phyloP scores from a whole-genome alignment of 2,797 vertebrate species.

The Hydrocynus forskahlii region DNA sequence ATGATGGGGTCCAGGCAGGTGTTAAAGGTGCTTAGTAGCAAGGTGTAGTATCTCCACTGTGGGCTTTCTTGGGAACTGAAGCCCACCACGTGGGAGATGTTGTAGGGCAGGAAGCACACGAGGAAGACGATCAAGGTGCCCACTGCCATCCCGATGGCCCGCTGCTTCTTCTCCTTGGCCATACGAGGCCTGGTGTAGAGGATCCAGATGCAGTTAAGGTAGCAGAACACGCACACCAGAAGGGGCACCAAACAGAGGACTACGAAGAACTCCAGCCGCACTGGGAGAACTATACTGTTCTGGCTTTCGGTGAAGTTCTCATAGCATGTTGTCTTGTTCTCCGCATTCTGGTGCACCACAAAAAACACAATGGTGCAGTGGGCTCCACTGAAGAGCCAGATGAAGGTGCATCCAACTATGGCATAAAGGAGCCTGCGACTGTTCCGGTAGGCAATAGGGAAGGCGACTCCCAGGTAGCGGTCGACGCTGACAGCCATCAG shows the following conservation, averaged over 20 bases:
- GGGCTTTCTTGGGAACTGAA: slow-evolving; percentile 65
- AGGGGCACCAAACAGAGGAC: slow-evolving; percentile 79
- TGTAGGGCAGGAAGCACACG: slow-evolving; percentile 82
- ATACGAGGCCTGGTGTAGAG: slow-evolving; percentile 73
- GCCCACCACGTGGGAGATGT: slow-evolving; percentile 77
- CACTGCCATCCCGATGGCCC: slow-evolving; percentile 79
- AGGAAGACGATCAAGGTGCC: slow-evolving; percentile 80
- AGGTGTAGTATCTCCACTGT: slow-evolving; percentile 74
- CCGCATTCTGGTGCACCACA: slow-evolving; percentile 42
- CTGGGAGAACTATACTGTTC: slow-evolving; percentile 65
- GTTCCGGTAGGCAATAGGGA: slow-evolving; percentile 75
- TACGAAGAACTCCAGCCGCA: slow-evolving; percentile 77
- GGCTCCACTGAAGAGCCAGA: slow-evolving; percentile 64
- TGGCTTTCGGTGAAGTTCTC: slow-evolving; percentile 71
- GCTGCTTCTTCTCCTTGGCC: slow-evolving; percentile 72
- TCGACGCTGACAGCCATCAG: slow-evolving; percentile 82
- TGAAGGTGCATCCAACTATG: slow-evolving; percentile 37
- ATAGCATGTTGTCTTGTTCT: slow-evolving; percentile 68
- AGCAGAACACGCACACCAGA: slow-evolving; percentile 77
- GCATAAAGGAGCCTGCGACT: slow-evolving; percentile 63
- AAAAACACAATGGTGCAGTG: slow-evolving; percentile 66
- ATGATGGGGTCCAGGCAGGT: slow-evolving; percentile 84
- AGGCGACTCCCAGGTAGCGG: slow-evolving; percentile 79
- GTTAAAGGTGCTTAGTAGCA: slow-evolving; percentile 81
- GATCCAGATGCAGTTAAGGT: slow-evolving; percentile 74